These are phyloP conservation scores for Allacma fusca DNA, from an alignment of 2,888 invertebrate genomes.

Conservation along the genomic window DNA sequence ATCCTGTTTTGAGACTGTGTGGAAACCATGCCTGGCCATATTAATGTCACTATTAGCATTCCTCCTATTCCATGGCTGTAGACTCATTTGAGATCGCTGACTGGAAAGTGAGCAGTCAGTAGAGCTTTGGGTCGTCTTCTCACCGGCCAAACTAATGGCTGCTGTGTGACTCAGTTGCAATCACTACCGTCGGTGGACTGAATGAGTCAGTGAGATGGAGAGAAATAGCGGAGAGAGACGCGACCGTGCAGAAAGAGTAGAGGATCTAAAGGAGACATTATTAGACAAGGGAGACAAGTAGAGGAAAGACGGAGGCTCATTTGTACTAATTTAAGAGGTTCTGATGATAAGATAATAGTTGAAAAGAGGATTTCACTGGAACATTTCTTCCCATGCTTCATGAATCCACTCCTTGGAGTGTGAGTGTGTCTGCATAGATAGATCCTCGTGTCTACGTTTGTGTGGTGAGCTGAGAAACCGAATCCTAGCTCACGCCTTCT, in stretches of 20 bases:
- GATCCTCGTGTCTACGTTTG: too few species aligned
- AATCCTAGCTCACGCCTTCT: too few species aligned
- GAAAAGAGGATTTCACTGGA: neutral
- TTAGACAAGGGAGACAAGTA: conserved; percentile 16
- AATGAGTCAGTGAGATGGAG: too few species aligned
- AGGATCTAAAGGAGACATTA: neutral
- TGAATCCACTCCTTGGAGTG: neutral
- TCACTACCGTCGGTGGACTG: too few species aligned
- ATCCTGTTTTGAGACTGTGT: too few species aligned
- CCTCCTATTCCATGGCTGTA: too few species aligned
- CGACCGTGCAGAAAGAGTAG: neutral
- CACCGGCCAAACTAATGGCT: too few species aligned
- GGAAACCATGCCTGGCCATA: neutral
- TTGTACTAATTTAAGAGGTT: conserved; percentile 7
- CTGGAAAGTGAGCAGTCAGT: neutral
- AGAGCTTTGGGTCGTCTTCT: neutral
- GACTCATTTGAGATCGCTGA: too few species aligned
- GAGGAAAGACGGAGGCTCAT: neutral
- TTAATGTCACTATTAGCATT: conserved; percentile 8
- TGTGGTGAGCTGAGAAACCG: too few species aligned
- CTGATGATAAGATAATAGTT: conserved; percentile 16
- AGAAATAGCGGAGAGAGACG: neutral
- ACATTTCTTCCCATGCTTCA: conserved; percentile 12
- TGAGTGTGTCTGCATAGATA: neutral
- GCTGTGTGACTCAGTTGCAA: too few species aligned